These are phyloP conservation scores for Mus musculus DNA, from an alignment of 2,113 vertebrate genomes.

Conservation along the genomic window GRCm39 chr5:121745501-121746000, in stretches of 20 bases:
- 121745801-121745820: neutral
- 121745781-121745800: neutral
- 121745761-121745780: neutral
- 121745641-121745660: neutral
- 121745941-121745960: constrained; percentile 73
- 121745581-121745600: neutral
- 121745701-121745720: neutral
- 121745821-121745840: neutral
- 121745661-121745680: neutral
- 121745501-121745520: constrained; percentile 82
- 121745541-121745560: constrained; percentile 87
- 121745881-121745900: too few species aligned
- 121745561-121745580: constrained; percentile 53
- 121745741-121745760: neutral
- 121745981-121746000: constrained; percentile 87
- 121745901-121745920: rapidly evolving
- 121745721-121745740: neutral
- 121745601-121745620: neutral
- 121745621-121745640: too few species aligned
- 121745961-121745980: constrained; percentile 81
- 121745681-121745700: neutral
- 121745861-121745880: neutral
- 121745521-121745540: constrained; percentile 86
- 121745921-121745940: rapidly evolving
- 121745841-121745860: neutral